Conservation (phyloP, 2,797 vertebrate species). For the Sebastolobus alascanus region DNA sequence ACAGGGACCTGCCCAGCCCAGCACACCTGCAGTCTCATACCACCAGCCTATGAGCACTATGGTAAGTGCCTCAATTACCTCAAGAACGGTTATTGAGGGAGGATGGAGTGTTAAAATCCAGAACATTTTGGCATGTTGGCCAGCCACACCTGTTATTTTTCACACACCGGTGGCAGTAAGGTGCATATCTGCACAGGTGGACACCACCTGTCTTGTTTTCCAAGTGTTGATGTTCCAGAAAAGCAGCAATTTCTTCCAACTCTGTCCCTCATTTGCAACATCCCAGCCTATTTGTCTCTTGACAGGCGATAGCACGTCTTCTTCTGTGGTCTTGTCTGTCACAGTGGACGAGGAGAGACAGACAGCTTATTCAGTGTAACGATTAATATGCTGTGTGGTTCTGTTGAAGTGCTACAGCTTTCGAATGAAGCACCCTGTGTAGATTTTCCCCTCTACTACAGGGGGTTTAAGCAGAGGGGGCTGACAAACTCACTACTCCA, state of each 20-base stretch:
- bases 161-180: background rate
- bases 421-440: background rate
- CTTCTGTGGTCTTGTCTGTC: background rate
- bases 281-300: background rate
- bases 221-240: background rate
- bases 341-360: conserved; percentile 1
- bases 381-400: background rate
- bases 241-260: background rate
- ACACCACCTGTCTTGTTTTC: conserved; percentile 13
- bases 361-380: background rate
- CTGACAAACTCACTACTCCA: background rate
- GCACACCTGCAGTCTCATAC: background rate
- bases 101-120: background rate
- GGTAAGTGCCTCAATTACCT: background rate
- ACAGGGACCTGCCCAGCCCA: background rate
- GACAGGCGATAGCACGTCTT: background rate
- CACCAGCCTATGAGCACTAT: background rate
- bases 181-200: conserved; percentile 10
- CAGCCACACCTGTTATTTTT: conserved; percentile 16
- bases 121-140: background rate
- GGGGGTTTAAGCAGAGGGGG: background rate
- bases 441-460: background rate
- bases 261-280: background rate
- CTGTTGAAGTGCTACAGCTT: background rate
- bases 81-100: background rate